Evolutionary conservation across 2,888 invertebrate species (phyloP), one percentile per base, ranked within the genome.

Genomic region (Callyntrura guangdongensis): DNA sequence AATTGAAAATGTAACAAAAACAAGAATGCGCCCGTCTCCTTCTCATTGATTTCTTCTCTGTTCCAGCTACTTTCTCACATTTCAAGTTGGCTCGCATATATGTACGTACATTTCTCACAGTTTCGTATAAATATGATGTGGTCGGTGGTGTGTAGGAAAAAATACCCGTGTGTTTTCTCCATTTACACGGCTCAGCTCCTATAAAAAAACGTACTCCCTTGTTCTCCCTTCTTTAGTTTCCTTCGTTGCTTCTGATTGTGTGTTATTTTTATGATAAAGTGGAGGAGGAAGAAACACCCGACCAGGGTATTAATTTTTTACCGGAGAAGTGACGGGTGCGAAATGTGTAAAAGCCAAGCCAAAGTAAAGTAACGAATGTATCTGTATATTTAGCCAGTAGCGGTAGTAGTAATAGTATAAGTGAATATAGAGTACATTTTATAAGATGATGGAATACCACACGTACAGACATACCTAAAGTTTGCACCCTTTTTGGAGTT

Each of bases 11-110:
- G 72, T 72, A 72, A 72, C 47, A 67, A 72, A 72, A 45, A 8
- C 9, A 20, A 72, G 45, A 72, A 45, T 45, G 11, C 36, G 36
- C 45, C 45, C 17, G 72, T 72, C 72, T 36, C 86, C 36, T 36
- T 77, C 72, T 47, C 86, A 86, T 86, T 86, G 86, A 86, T 86
- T 86, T 86, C 86, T 86, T 69, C 64, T 45, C 25, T 67, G 25
- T 84, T 86, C 77, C 22, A 64, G 45, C 59, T 47, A 74, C 64
- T 87, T 87, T 87, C 86, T 79, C 67, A 67, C 67, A 87, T 67
- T 14, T 56, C 61, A 27, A 20, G 25, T 59, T 53, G 53, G 49
- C 17, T n/a, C 12, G 12, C 22, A 25, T 22, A 27, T 27, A 67
- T 12, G 27, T 25, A 77, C 22, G 53, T 53, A 77, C 47, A 53